Evolutionary conservation across 2,888 invertebrate genomes (phyloP).

Genomic region (Tenthredo distinguenda): DNA sequence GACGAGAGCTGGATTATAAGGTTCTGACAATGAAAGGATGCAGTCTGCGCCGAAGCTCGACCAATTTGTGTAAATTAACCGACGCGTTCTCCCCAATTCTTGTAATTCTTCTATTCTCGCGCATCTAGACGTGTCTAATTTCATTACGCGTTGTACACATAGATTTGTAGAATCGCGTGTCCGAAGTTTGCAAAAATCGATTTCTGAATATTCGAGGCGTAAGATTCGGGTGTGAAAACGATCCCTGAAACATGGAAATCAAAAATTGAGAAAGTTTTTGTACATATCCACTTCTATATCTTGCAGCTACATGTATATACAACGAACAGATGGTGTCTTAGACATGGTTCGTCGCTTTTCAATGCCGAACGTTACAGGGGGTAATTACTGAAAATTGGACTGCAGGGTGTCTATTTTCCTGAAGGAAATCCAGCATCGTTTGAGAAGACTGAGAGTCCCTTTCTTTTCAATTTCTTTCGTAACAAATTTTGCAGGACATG

Average conservation of each 20-base stretch:
- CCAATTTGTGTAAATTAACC: conserved; percentile 28
- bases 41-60: background rate
- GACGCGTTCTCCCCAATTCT: background rate
- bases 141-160: background rate
- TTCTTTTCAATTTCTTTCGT: background rate
- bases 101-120: background rate
- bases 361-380: background rate
- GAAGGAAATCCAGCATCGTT: background rate
- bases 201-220: background rate
- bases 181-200: background rate
- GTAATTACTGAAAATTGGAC: background rate
- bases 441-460: background rate
- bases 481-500: background rate
- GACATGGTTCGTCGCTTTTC: conserved; percentile 29
- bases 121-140: background rate
- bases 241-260: background rate
- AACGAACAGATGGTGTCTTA: conserved; percentile 36
- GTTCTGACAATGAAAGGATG: background rate
- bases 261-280: background rate
- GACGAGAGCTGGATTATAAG: background rate
- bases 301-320: background rate
- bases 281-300: background rate
- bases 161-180: background rate
- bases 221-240: background rate
- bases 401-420: background rate